A percentile compares a stretch with the other conserved stretches of the same genome.
Conservation (phyloP, 2,888 invertebrate species). For the Linyphia triangularis region DNA sequence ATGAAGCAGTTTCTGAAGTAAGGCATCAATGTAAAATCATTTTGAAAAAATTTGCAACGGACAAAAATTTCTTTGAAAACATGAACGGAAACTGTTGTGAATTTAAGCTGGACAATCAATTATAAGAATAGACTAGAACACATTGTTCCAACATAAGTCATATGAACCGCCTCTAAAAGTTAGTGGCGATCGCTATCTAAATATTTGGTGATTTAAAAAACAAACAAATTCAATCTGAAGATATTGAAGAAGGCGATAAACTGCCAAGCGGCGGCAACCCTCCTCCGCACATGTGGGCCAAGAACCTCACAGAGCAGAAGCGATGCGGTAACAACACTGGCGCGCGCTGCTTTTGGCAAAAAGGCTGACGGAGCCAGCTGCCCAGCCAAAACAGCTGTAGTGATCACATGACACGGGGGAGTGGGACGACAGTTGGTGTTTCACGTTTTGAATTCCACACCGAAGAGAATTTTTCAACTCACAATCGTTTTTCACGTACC, state of each 20-base stretch:
- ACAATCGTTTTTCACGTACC: neutral
- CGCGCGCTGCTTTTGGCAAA: constrained; percentile 1
- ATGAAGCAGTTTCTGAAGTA: no score
- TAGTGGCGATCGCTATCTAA: no score
- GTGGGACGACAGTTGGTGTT: constrained; percentile 16
- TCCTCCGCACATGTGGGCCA: neutral
- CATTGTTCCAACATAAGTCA: no score
- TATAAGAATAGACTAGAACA: no score
- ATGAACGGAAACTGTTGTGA: no score
- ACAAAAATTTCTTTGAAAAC: no score
- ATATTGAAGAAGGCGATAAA: neutral
- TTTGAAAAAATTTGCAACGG: no score
- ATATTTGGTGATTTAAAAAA: no score
- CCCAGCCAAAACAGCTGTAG: constrained; percentile 46
- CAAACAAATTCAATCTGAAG: neutral
- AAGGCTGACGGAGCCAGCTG: constrained; percentile 35
- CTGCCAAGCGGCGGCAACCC: neutral
- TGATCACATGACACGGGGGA: constrained; percentile 24
- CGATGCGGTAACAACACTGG: constrained; percentile 51
- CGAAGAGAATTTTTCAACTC: neutral
- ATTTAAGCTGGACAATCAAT: no score
- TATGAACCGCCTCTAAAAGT: no score
- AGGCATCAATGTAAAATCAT: no score
- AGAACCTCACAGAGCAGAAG: constrained; percentile 5
- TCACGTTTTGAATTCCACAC: constrained; percentile 17